These are phyloP conservation scores for Felis catus DNA, from an alignment of 2,113 vertebrate species.

Conservation along the genomic window DNA sequence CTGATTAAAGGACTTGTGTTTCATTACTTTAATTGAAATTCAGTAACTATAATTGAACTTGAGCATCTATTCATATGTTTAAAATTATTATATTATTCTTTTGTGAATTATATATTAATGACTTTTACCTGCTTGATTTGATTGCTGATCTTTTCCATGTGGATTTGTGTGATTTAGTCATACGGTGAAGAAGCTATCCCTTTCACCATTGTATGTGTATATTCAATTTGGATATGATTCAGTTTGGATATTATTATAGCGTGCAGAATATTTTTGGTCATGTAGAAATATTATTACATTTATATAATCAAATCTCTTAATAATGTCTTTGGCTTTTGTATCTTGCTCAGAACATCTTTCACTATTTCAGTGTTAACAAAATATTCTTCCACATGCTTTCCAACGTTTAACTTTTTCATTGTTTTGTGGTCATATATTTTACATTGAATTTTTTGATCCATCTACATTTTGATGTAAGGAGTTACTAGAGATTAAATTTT, in stretches of 20 bases:
- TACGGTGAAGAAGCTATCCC: not conserved
- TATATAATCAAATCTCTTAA: not conserved
- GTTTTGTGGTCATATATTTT: not conserved
- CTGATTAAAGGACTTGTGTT: not conserved
- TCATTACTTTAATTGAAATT: not conserved
- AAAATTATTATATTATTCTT: not conserved
- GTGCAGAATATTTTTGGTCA: not conserved
- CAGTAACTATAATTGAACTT: not conserved
- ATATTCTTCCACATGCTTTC: not conserved
- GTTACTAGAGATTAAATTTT: not conserved
- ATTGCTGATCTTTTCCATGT: not conserved
- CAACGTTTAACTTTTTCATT: not conserved
- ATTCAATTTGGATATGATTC: not conserved
- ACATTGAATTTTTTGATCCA: not conserved
- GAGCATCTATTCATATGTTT: not conserved
- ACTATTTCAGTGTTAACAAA: not conserved
- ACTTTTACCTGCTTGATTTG: not conserved
- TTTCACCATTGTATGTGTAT: not conserved
- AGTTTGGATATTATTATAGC: not conserved
- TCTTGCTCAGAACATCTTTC: not conserved
- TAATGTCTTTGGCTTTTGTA: not conserved
- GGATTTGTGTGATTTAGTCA: not conserved
- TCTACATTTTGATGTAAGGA: not conserved
- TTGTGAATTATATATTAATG: not conserved
- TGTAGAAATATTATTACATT: not conserved